Percentiles rank a stretch among this genome's conserved stretches.
Evolutionary conservation across 2,888 invertebrate species (phyloP).

Genomic region (Cerastis rubricosa): DNA sequence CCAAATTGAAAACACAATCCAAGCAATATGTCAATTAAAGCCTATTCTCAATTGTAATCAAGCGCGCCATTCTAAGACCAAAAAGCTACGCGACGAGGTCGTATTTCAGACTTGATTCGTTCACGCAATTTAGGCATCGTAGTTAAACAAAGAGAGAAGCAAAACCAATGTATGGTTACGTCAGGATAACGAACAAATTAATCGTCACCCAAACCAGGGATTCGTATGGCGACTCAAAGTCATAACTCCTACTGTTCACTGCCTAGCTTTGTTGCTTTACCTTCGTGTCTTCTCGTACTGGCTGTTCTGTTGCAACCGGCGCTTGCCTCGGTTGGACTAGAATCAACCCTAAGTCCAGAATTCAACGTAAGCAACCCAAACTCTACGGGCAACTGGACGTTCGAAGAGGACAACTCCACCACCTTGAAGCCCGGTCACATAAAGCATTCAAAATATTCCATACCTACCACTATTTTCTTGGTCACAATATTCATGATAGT

Average conservation of each 20-base stretch:
- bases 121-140: conserved; percentile 60
- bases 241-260: conserved; percentile 86
- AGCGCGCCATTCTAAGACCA: conserved; percentile 80
- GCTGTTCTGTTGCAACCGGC: conserved; percentile 81
- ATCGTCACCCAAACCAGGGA: conserved; percentile 85
- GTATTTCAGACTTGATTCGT: conserved; percentile 86
- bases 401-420: conserved; percentile 80
- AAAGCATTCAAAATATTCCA: conserved; percentile 86
- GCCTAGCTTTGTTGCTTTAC: conserved; percentile 90
- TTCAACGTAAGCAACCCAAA: conserved; percentile 79
- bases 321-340: conserved; percentile 79
- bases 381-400: conserved; percentile 81
- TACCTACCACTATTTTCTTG: conserved; percentile 92
- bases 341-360: conserved; percentile 73
- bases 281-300: conserved; percentile 89
- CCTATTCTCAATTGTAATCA: conserved; percentile 82
- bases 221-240: conserved; percentile 90
- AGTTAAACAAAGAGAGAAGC: conserved; percentile 68
- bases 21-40: conserved; percentile 87
- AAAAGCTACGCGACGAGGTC: conserved; percentile 83
- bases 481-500: conserved; percentile 94
- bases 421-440: conserved; percentile 74
- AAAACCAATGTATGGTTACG: conserved; percentile 89
- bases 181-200: conserved; percentile 79
- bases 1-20: conserved; percentile 81